phyloP scores from a whole-genome alignment of 2,888 invertebrate species.

The Cosmia pyralina region DNA sequence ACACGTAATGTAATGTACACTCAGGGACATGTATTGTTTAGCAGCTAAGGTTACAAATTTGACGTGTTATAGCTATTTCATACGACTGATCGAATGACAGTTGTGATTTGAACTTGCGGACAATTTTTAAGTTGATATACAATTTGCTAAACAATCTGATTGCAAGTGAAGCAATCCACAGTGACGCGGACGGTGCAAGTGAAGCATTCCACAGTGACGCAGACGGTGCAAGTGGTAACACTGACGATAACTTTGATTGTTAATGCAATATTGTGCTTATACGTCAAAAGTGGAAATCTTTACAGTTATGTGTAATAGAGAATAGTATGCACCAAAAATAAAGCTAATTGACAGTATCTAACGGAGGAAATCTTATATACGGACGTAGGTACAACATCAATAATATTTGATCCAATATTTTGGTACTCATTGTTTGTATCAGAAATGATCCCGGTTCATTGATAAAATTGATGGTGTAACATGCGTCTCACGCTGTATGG shows the following conservation, averaged over 20 bases:
- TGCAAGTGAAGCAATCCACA: too few species aligned
- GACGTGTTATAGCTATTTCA: neutral
- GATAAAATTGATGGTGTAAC: neutral
- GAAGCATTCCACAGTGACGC: neutral
- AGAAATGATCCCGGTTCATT: neutral
- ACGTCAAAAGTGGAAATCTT: neutral
- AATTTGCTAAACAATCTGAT: neutral
- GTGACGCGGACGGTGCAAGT: too few species aligned
- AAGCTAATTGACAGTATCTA: conserved; percentile 56
- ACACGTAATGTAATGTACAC: conserved; percentile 29
- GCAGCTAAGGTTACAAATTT: neutral
- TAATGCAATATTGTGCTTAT: neutral
- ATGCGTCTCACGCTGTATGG: neutral
- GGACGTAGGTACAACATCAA: neutral
- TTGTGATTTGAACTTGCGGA: neutral
- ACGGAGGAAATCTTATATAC: neutral
- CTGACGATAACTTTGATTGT: neutral
- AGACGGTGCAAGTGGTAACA: neutral
- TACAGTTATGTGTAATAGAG: neutral
- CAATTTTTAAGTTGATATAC: too few species aligned
- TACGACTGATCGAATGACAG: too few species aligned
- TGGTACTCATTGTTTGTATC: too few species aligned
- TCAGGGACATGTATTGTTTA: neutral
- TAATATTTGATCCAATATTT: neutral
- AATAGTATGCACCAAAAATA: conserved; percentile 5